Conservation (phyloP, 2,888 invertebrate genomes). For the Plagiodera versicolora region DNA sequence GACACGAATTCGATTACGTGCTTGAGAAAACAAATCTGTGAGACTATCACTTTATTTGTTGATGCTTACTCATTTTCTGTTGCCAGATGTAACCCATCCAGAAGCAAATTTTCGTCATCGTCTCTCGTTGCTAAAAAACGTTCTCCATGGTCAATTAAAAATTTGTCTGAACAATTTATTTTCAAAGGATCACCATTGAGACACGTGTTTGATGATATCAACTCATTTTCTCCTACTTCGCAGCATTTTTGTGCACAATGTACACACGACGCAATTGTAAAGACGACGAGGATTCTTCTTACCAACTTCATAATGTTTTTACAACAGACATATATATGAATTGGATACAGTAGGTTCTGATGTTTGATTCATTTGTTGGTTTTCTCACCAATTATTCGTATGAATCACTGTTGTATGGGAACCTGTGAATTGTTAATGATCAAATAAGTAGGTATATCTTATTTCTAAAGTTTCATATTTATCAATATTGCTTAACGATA, state of each 20-base stretch:
- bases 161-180: neutral
- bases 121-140: neutral
- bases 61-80: neutral
- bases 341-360: too few relatives aligned
- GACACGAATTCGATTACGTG: too few relatives aligned
- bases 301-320: neutral
- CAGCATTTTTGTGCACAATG: conserved; percentile 1
- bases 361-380: too few relatives aligned
- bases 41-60: too few relatives aligned
- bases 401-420: too few relatives aligned
- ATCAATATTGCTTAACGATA: too few relatives aligned
- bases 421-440: too few relatives aligned
- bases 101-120: neutral
- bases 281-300: neutral
- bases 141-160: neutral
- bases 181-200: neutral
- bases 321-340: too few relatives aligned
- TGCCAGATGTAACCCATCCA: conserved; percentile 1
- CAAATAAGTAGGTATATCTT: too few relatives aligned
- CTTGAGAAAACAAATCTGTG: too few relatives aligned
- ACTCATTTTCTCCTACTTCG: neutral
- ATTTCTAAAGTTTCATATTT: too few relatives aligned
- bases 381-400: too few relatives aligned
- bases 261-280: neutral
- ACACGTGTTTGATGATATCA: neutral